These are phyloP conservation scores for Kuschelorhynchus macadamiae DNA, from an alignment of 2,888 invertebrate genomes.

Conservation along the genomic window DNA sequence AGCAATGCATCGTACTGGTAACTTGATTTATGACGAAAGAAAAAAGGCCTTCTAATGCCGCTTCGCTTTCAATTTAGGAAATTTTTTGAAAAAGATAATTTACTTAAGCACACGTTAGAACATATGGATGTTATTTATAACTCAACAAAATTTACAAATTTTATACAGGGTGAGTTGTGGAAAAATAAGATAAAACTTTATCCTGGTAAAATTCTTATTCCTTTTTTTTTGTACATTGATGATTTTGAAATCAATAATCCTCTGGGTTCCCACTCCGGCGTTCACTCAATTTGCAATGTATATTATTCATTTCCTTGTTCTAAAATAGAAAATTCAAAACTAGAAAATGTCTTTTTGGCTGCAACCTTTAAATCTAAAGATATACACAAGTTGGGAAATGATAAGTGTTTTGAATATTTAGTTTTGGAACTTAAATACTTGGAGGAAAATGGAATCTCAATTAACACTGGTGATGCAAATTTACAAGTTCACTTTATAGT, in stretches of 20 bases:
- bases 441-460: slow-evolving; percentile 44
- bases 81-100: slow-evolving; percentile 35
- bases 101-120: slow-evolving; percentile 23
- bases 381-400: no score
- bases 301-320: slow-evolving; percentile 55
- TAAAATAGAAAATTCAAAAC: slow-evolving; percentile 38
- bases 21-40: slow-evolving; percentile 36
- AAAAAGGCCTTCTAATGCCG: slow-evolving; percentile 63
- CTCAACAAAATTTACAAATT: slow-evolving; percentile 33
- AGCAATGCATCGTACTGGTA: no score
- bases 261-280: slow-evolving; percentile 51
- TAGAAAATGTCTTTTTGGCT: slow-evolving; percentile 2
- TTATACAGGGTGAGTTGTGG: slow-evolving; percentile 54
- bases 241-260: slow-evolving; percentile 58
- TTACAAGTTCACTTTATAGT: slow-evolving; percentile 49
- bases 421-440: slow-evolving; percentile 46
- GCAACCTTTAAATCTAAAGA: no score
- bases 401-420: neutral
- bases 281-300: slow-evolving; percentile 52
- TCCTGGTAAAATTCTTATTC: slow-evolving; percentile 51
- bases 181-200: slow-evolving; percentile 49
- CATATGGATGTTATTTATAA: slow-evolving; percentile 21
- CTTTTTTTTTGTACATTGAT: slow-evolving; percentile 52
- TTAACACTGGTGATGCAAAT: slow-evolving; percentile 23
- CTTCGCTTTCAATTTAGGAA: slow-evolving; percentile 33